A percentile compares a stretch with the other conserved stretches of the same genome.
Conservation (phyloP, 2,797 vertebrate genomes). For the Lepus townsendii region DNA sequence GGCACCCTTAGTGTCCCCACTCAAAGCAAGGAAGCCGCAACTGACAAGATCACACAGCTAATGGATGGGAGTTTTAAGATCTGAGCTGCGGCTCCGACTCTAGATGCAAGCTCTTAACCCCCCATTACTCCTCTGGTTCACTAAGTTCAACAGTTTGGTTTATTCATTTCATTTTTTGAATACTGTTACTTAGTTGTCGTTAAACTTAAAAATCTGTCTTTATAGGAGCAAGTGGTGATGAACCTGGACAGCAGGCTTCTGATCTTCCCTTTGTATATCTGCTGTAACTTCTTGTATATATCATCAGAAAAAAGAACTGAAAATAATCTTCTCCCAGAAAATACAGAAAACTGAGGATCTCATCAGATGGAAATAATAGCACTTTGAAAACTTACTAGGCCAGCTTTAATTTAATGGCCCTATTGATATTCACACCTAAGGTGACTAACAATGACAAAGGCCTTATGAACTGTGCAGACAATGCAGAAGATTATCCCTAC, state of each 20-base stretch:
- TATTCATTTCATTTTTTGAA: constrained; percentile 34
- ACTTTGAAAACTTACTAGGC: constrained; percentile 53
- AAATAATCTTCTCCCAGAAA: constrained; percentile 71
- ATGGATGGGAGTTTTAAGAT: neutral
- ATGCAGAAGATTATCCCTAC: constrained; percentile 61
- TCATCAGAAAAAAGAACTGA: constrained; percentile 91
- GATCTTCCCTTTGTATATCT: constrained; percentile 96
- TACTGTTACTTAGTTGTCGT: constrained; percentile 46
- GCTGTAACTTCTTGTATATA: constrained; percentile 98
- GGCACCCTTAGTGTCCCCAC: neutral
- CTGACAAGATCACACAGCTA: neutral
- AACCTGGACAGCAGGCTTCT: constrained; percentile 97
- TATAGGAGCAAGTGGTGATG: constrained; percentile 97
- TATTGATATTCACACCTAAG: constrained; percentile 65
- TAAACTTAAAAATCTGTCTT: constrained; percentile 57
- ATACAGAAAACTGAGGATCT: constrained; percentile 79
- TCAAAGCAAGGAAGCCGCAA: neutral
- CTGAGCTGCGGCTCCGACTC: neutral
- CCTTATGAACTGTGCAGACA: constrained; percentile 79
- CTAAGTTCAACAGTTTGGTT: neutral
- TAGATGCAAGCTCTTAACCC: neutral
- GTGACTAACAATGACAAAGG: constrained; percentile 77
- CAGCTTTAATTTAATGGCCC: constrained; percentile 70
- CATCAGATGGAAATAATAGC: constrained; percentile 56
- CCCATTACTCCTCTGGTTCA: neutral